Base-by-base conservation (phyloP, 2,888 invertebrate genomes). In the Drosophila fulvimacula region DNA sequence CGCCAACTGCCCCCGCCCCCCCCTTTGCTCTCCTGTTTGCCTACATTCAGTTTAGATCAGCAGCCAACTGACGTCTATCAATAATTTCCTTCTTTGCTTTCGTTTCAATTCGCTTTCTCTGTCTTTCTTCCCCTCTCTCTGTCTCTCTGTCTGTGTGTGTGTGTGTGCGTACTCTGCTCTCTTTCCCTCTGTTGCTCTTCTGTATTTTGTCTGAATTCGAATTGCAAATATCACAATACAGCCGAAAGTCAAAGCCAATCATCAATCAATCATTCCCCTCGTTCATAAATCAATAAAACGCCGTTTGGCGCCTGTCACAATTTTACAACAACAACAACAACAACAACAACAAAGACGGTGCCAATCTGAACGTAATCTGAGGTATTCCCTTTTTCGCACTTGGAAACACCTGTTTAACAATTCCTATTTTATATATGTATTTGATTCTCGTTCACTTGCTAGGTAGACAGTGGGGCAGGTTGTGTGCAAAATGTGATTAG, bases 21-120 rank as follows among this genome's bases (percentile, higher is more conserved):
- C 27, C 5, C n/a, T 53, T 1, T 7, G 21, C 58, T 1, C 24
- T 7, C 9, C 27, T 17, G 46, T 3, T 36, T 1, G 2, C 1
- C 19, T 9, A 38, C 10, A 41, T 56, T 59, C 55, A 53, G 72
- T 60, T 57, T 55, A 79, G 64, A 79, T 71, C 65, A 48, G 39
- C 57, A 53, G 71, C 81, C 88, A 76, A 86, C 84, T 83, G 89
- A 82, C 84, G 87, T 82, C 87, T 82, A 88, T 82, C 82, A 88
- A 88, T 74, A 81, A 86, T 70, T 66, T 77, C 49, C 51, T 56
- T 82, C 24, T 46, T 24, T 36, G 19, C 55, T 51, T 71, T 66
- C 13, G 17, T 69, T 41, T 48, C 42, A 42, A 41, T 71, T 55
- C 39, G 21, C 42, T 41, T 53, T 65, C 49, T n/a, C 46, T 7